Base-by-base conservation (phyloP, 2,113 vertebrate genomes). In the Heterotis niloticus region DNA sequence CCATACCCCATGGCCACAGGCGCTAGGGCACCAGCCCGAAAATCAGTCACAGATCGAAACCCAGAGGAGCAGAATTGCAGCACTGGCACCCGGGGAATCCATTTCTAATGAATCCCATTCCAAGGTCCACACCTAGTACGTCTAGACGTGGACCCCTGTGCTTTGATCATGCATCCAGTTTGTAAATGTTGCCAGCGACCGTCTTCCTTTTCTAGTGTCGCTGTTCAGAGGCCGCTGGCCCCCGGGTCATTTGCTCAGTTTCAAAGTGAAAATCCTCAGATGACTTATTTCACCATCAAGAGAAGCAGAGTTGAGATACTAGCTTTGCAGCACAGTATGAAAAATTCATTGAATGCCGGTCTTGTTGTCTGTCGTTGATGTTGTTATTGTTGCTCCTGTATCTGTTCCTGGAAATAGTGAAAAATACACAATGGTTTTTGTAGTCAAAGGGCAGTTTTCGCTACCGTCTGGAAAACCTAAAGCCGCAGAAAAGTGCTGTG, bases 31-130 rank as follows among this genome's bases (percentile, higher is more conserved):
- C 92, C 93, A 93, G 91, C 91, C 91, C 79, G 78, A 90, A 91
- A 91, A 96, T 97, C 94, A 96, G 95, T 95, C 94, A 95, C 94
- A 94, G 93, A 90, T 93, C 93, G 92, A 86, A 82, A 89, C 88
- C 92, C 93, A 91, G 88, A 91, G 90, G 91, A 91, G 88, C 91
- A 92, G 91, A 84, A 79, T 84, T 80, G 78, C 84, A 89, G 88
- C 88, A 89, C 83, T 91, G 85, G 88, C 89, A 75, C 86, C 83
- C 59, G 86, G 84, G 85, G 87, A 88, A 89, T 88, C 86, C 84
- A 86, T 79, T 84, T 81, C 83, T 96, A 96, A 95, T 94, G 91
- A 94, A 93, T 93, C 90, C 93, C 94, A 95, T 92, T 93, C 91
- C 93, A 87, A 83, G 88, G 81, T 92, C 93, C 92, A 92, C 94